Evolutionary conservation across 2,113 vertebrate species (phyloP).

Genomic region (Pachyramphus minor): DNA sequence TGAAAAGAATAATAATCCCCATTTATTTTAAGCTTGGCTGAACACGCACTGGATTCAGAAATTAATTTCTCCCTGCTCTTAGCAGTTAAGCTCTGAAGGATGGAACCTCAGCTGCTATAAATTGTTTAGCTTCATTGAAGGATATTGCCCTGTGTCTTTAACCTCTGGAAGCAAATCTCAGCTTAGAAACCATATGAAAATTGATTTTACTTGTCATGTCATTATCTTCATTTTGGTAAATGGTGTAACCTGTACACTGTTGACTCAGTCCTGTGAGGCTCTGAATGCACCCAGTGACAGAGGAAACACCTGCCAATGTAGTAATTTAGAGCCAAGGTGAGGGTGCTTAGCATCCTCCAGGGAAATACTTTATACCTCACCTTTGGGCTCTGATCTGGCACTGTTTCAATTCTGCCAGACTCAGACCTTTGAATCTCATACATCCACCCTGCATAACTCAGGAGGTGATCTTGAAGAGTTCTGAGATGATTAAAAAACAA

Average conservation of each 20-base stretch:
- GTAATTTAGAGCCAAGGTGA: background rate
- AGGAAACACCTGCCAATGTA: background rate
- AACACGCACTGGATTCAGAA: conserved; percentile 29
- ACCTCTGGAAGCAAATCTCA: conserved; percentile 46
- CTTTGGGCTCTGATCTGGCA: background rate
- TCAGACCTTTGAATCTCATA: background rate
- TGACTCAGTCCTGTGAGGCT: background rate
- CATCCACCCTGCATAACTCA: background rate
- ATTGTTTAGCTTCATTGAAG: conserved; percentile 38
- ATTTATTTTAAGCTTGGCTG: conserved; percentile 53
- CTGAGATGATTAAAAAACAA: background rate
- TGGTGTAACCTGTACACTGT: background rate
- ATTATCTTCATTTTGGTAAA: conserved; percentile 37
- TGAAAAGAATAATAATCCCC: conserved; percentile 50
- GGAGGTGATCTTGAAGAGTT: background rate
- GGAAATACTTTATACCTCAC: background rate
- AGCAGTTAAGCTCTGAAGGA: conserved; percentile 47
- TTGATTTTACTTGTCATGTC: conserved; percentile 48
- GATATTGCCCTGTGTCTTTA: conserved; percentile 37
- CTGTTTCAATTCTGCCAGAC: background rate
- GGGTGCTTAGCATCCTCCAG: background rate
- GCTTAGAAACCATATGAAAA: conserved; percentile 46
- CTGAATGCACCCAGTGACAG: background rate
- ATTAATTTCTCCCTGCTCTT: conserved; percentile 49
- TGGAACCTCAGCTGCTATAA: conserved; percentile 36